These are phyloP conservation scores for Gallinago jamesoni DNA, from an alignment of 2,113 vertebrate species.

Conservation along the genomic window DNA sequence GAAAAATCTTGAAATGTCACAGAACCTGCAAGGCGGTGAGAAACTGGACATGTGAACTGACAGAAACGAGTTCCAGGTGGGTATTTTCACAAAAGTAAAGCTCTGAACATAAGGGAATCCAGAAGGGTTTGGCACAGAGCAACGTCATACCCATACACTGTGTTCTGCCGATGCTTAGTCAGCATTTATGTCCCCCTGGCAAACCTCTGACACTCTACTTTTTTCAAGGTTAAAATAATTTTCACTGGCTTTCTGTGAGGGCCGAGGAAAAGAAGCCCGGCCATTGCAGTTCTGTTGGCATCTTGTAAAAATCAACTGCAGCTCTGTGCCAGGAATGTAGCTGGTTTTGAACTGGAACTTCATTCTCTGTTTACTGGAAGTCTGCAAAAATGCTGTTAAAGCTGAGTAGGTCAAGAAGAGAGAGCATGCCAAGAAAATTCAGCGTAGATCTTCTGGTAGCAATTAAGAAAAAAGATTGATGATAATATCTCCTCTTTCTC, in stretches of 20 bases:
- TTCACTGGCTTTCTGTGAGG: neutral
- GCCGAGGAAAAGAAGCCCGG: neutral
- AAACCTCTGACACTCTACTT: neutral
- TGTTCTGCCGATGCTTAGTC: neutral
- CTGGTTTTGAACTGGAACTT: neutral
- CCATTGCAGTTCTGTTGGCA: neutral
- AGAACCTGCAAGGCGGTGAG: neutral
- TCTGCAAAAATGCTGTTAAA: neutral
- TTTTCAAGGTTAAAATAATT: neutral
- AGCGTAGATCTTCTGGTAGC: neutral
- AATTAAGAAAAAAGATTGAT: neutral
- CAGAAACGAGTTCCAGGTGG: neutral
- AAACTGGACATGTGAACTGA: too few relatives aligned
- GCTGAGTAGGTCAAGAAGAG: neutral
- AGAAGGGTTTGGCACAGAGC: neutral
- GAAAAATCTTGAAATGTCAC: neutral
- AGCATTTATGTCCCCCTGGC: neutral
- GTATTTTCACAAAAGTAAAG: neutral
- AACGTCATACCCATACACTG: accelerated
- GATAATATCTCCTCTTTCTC: neutral
- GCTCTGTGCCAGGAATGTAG: neutral
- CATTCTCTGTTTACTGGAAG: neutral
- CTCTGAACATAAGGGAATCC: accelerated
- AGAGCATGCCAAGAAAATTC: neutral
- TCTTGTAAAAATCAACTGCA: neutral